Conservation (phyloP, 2,888 invertebrate species). For the Leptinotarsa tumamoca region DNA sequence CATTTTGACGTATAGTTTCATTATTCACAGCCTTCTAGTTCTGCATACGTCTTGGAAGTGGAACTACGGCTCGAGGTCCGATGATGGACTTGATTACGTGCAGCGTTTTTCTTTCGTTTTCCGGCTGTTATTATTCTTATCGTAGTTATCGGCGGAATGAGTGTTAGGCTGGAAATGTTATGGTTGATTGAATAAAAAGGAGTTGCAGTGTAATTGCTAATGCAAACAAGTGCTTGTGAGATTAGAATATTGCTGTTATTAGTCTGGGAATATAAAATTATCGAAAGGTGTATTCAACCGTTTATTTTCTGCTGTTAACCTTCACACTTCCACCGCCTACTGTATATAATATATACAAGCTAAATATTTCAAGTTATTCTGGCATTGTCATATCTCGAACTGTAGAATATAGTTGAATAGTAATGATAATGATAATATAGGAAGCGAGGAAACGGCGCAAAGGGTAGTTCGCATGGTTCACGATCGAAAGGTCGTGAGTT, state of each 20-base stretch:
- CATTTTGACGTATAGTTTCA: constrained; percentile 22
- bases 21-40: constrained; percentile 20
- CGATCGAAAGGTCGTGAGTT: too few relatives aligned
- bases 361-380: too few relatives aligned
- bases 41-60: constrained; percentile 17
- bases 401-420: too few relatives aligned
- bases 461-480: too few relatives aligned
- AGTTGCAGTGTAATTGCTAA: not conserved
- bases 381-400: too few relatives aligned
- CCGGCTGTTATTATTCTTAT: constrained; percentile 20
- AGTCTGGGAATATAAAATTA: not conserved
- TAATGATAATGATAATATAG: too few relatives aligned
- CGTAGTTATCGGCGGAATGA: constrained; percentile 12
- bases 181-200: not conserved
- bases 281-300: not conserved
- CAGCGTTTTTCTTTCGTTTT: constrained; percentile 5
- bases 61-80: constrained; percentile 1
- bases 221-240: not conserved
- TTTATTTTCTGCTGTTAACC: too few relatives aligned
- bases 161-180: constrained; percentile 19
- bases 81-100: constrained; percentile 10
- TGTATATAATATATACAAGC: too few relatives aligned
- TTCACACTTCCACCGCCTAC: too few relatives aligned
- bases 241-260: not conserved
- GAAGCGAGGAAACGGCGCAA: too few relatives aligned